Conservation (phyloP, 2,797 vertebrate genomes). For the Muscicapa striata region DNA sequence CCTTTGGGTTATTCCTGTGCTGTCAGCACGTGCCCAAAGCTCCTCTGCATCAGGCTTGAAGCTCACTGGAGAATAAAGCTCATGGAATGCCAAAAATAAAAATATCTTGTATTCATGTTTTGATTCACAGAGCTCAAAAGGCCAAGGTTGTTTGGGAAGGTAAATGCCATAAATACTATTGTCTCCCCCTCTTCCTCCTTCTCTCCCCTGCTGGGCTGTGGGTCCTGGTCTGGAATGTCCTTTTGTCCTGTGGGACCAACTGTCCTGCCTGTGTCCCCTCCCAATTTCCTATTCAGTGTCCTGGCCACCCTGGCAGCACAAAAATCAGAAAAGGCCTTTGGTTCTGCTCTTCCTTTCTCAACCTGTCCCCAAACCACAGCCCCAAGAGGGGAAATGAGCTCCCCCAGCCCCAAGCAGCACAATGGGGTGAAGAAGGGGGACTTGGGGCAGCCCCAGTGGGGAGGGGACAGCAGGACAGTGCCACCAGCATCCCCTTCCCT, state of each 20-base stretch:
- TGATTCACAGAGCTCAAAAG: background rate
- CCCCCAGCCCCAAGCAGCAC: background rate
- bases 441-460: background rate
- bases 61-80: background rate
- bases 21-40: background rate
- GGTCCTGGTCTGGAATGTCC: background rate
- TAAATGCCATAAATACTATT: rapidly evolving
- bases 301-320: background rate
- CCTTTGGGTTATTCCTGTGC: background rate
- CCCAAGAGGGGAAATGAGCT: rapidly evolving
- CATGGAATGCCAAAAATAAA: background rate
- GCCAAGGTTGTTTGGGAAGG: background rate
- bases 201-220: rapidly evolving
- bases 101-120: background rate
- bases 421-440: rapidly evolving
- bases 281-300: rapidly evolving
- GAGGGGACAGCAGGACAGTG: rapidly evolving
- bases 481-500: background rate
- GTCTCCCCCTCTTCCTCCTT: background rate
- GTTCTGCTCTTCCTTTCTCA: rapidly evolving
- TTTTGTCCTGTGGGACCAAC: background rate
- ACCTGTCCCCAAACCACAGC: rapidly evolving
- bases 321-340: rapidly evolving
- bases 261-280: background rate
- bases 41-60: background rate